These are phyloP conservation scores for Neelides sp. DNA, from an alignment of 1,140 invertebrate genomes.

Conservation along the genomic window DNA sequence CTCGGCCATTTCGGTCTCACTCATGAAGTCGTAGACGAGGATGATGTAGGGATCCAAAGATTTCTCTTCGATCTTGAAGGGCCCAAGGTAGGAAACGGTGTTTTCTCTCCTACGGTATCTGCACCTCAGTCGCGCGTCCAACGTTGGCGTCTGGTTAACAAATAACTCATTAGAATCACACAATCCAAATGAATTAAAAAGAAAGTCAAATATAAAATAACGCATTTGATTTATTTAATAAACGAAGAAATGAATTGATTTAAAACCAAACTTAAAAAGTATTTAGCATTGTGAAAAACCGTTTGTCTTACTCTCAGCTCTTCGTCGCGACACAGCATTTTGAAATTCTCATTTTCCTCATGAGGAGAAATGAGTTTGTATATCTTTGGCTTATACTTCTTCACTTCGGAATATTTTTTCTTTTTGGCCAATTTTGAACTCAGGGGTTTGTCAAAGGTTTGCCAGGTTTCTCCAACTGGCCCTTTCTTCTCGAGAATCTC, in stretches of 20 bases:
- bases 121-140: slow-evolving; percentile 37
- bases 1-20: slow-evolving; percentile 37
- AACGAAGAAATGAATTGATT: not conserved
- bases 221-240: not conserved
- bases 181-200: not conserved
- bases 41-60: slow-evolving; percentile 40
- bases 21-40: slow-evolving; percentile 42
- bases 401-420: slow-evolving; percentile 22
- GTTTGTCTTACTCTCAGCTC: slow-evolving; percentile 34
- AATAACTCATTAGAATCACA: not conserved
- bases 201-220: not conserved
- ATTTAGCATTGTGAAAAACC: too few species aligned
- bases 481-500: slow-evolving; percentile 29
- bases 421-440: slow-evolving; percentile 20
- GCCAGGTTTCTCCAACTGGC: slow-evolving; percentile 31
- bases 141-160: slow-evolving; percentile 21
- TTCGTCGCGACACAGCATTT: slow-evolving; percentile 41
- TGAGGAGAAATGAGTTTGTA: slow-evolving; percentile 19
- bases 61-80: slow-evolving; percentile 42
- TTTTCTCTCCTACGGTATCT: slow-evolving; percentile 34
- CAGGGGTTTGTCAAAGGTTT: slow-evolving; percentile 31
- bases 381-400: slow-evolving; percentile 21
- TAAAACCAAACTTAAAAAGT: not conserved
- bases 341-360: slow-evolving; percentile 36
- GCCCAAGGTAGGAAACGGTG: slow-evolving; percentile 38